A percentile compares a stretch with the other conserved stretches of the same genome.
phyloP scores from a whole-genome alignment of 1,140 invertebrate species.

The Elysia chlorotica region DNA sequence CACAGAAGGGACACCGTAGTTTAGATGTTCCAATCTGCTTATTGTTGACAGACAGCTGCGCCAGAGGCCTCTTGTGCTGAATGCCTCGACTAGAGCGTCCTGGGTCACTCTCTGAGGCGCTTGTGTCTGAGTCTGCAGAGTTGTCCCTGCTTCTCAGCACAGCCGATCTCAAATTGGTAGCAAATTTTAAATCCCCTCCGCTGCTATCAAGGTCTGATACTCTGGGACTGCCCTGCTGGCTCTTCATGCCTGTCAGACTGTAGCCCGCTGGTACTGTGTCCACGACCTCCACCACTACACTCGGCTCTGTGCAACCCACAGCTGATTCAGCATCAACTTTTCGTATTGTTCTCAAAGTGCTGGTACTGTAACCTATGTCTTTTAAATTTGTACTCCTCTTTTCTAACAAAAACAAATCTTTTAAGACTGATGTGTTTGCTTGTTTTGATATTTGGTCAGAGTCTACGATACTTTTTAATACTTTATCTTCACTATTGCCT shows the following conservation, averaged over 20 bases:
- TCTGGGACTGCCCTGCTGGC: constrained; percentile 47
- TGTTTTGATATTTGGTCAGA: too few relatives aligned
- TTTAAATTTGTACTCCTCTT: too few relatives aligned
- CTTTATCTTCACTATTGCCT: too few relatives aligned
- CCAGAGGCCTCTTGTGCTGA: too few relatives aligned
- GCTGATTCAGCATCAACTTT: background rate
- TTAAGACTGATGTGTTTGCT: too few relatives aligned
- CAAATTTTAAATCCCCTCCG: constrained; percentile 1
- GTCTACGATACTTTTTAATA: too few relatives aligned
- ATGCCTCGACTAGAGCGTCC: too few relatives aligned
- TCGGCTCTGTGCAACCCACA: constrained; percentile 12
- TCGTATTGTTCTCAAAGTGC: background rate
- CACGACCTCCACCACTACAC: constrained; percentile 51
- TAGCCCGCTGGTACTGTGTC: constrained; percentile 21
- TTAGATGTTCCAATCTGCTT: too few relatives aligned
- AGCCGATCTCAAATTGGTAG: background rate
- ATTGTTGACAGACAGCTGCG: too few relatives aligned
- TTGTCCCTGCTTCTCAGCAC: background rate
- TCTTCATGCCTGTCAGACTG: constrained; percentile 43
- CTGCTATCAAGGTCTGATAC: constrained; percentile 18
- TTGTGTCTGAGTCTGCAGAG: background rate
- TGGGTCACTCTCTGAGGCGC: background rate
- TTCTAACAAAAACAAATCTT: too few relatives aligned
- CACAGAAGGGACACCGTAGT: constrained; percentile 16
- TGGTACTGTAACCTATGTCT: background rate